A percentile compares a stretch with the other conserved stretches of the same genome.
Evolutionary conservation across 2,113 vertebrate genomes (phyloP).

Genomic region (Mohoua ochrocephala): DNA sequence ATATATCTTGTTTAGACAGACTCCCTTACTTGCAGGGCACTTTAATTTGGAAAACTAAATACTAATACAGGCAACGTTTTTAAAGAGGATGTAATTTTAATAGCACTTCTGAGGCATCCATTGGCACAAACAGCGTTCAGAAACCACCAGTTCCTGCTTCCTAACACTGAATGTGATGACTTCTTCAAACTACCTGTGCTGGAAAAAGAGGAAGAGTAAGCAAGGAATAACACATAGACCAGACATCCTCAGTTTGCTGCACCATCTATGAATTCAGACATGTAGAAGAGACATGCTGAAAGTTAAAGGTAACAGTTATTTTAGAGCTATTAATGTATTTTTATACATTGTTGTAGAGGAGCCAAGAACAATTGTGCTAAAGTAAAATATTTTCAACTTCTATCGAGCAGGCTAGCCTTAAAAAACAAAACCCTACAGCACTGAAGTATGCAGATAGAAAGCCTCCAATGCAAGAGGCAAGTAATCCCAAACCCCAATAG

Average conservation of each 20-base stretch:
- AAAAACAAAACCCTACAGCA: background rate
- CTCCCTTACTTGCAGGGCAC: background rate
- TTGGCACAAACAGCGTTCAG: background rate
- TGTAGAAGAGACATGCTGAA: background rate
- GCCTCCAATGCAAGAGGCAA: background rate
- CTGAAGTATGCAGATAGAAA: background rate
- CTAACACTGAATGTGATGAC: background rate
- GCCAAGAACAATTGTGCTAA: background rate
- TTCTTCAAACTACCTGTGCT: background rate
- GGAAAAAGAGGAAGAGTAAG: background rate
- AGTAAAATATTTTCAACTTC: background rate
- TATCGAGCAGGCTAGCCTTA: background rate
- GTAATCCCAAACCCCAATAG: background rate
- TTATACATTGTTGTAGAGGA: background rate
- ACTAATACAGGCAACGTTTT: background rate
- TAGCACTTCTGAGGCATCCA: background rate
- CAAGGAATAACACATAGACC: background rate
- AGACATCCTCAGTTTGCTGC: background rate
- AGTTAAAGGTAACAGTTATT: background rate
- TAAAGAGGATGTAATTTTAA: background rate
- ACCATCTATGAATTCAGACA: background rate
- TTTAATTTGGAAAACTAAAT: background rate
- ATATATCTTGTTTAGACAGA: background rate
- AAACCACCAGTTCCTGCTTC: background rate
- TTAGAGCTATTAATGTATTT: background rate